These are phyloP conservation scores for Chalcosyrphus nemorum DNA, from an alignment of 2,888 invertebrate genomes.

Conservation along the genomic window DNA sequence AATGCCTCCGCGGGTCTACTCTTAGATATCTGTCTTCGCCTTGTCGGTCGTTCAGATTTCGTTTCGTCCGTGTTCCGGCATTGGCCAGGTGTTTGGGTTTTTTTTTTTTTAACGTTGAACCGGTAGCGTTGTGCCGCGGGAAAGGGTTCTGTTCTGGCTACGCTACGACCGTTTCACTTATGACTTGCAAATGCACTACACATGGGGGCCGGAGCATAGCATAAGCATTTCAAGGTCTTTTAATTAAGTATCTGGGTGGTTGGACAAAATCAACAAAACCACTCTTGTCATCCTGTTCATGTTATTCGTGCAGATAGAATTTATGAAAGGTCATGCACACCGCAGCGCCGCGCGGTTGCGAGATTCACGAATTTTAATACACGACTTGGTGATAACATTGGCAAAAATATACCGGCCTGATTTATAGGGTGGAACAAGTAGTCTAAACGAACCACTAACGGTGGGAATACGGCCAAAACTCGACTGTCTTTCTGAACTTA, in stretches of 20 bases:
- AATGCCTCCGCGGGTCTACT: constrained; percentile 40
- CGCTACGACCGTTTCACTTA: neutral
- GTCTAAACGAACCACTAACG: neutral
- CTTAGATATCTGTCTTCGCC: constrained; percentile 30
- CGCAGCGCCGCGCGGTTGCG: neutral
- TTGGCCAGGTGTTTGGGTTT: constrained; percentile 56
- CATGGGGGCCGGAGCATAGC: constrained; percentile 15
- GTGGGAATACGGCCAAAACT: neutral
- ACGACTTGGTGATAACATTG: constrained; percentile 39
- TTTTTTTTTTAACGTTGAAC: constrained; percentile 31
- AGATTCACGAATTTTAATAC: constrained; percentile 51
- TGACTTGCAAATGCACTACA: constrained; percentile 47
- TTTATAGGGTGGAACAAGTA: constrained; percentile 12
- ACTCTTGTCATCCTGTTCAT: constrained; percentile 52
- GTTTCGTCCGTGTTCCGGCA: constrained; percentile 61
- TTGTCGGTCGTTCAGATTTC: constrained; percentile 24
- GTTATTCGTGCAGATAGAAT: constrained; percentile 38
- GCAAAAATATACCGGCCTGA: constrained; percentile 3
- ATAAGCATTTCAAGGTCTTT: constrained; percentile 55
- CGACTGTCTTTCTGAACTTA: neutral
- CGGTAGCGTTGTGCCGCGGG: constrained; percentile 55
- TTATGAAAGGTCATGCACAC: constrained; percentile 45
- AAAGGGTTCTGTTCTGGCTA: constrained; percentile 44
- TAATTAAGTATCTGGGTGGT: constrained; percentile 48
- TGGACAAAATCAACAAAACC: constrained; percentile 30